Evolutionary conservation across 2,888 invertebrate genomes (phyloP).

Genomic region (Sipunculus nudus): DNA sequence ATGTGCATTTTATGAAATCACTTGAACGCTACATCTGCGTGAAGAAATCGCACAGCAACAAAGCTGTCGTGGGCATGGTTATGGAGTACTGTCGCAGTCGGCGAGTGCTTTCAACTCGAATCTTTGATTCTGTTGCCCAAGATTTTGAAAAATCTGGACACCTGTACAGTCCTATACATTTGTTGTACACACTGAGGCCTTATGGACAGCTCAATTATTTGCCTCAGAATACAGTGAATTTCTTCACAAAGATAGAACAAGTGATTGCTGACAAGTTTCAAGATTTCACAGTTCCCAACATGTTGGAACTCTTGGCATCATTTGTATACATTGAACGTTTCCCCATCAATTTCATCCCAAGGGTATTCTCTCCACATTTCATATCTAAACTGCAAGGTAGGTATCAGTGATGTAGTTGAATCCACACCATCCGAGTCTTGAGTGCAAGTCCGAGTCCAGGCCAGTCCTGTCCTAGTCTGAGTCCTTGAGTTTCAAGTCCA

Average conservation of each 20-base stretch:
- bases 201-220: conserved; percentile 74
- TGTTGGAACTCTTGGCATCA: conserved; percentile 73
- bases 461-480: too few relatives aligned
- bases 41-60: conserved; percentile 66
- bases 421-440: too few relatives aligned
- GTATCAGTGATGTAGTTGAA: too few relatives aligned
- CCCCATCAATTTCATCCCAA: conserved; percentile 73
- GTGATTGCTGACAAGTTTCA: conserved; percentile 71
- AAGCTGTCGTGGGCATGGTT: conserved; percentile 73
- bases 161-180: conserved; percentile 70
- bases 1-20: conserved; percentile 71
- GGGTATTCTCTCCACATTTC: conserved; percentile 73
- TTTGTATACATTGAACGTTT: conserved; percentile 74
- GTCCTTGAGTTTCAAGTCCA: too few relatives aligned
- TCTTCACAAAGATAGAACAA: conserved; percentile 73
- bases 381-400: conserved; percentile 70
- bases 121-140: conserved; percentile 72
- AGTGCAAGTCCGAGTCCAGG: too few relatives aligned
- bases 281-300: conserved; percentile 71
- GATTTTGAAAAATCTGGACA: conserved; percentile 70
- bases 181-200: conserved; percentile 72
- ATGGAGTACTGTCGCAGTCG: conserved; percentile 74
- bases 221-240: conserved; percentile 69
- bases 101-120: conserved; percentile 71
- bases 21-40: conserved; percentile 74